Base-by-base conservation (phyloP, 2,888 invertebrate genomes). In the Baronia brevicornis region DNA sequence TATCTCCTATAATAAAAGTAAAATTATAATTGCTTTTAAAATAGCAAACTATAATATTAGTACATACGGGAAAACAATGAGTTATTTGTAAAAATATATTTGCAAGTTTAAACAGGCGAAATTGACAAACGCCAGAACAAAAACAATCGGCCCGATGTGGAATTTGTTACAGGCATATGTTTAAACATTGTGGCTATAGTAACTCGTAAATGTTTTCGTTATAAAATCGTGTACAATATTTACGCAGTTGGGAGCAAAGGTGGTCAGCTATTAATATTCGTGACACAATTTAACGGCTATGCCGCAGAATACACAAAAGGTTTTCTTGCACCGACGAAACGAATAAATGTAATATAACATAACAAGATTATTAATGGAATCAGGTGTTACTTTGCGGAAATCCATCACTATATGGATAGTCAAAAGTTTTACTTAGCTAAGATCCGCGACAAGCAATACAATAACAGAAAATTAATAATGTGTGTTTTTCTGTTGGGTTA, bases 221-320 rank as follows among this genome's bases (percentile, higher is more conserved):
- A 35, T 33, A 38, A 33, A 34, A 33, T 36, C 30, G 25, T 25
- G 18, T 29, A 39, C 38, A 51, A 47, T 63, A 55, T 69, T 67
- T 63, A 47, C 48, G 42, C 58, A 66, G 55, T 48, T 65, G 60
- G 43, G 45, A 54, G 65, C 56, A 61, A 56, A 53, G 28, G 20
- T 27, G 14, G 11, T 17, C 12, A 18, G 42, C 53, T 68, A 69
- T 67, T 61, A 64, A 66, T 72, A 72, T 55, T 54, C 55, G 51
- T 69, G 68, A 71, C 58, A 67, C 55, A 61, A 49, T 63, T 59
- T 46, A 42, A 44, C 46, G 46, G 43, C 41, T 43, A 53, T 51
- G 42, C 27, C 20, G 23, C 18, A n/a, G n/a, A n/a, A n/a, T n/a
- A n/a, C n/a, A n/a, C n/a, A n/a, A n/a, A n/a, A n/a, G n/a, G n/a